Evolutionary conservation across 2,888 invertebrate species (phyloP), one percentile per base, ranked within the genome.

Genomic region (Polymixis flavicincta): DNA sequence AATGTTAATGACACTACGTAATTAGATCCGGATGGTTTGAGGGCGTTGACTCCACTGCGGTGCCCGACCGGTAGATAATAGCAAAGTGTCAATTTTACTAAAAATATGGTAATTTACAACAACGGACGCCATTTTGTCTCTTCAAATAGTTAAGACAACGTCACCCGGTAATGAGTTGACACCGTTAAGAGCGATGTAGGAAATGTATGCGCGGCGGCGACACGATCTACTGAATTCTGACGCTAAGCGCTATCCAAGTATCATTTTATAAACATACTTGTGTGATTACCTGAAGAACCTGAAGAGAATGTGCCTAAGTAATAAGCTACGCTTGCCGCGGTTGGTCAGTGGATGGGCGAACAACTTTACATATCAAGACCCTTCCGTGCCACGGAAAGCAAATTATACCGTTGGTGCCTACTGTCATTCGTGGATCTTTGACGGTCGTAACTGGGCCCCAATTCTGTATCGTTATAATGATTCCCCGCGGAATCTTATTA

Each of bases 11-110:
- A 96, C 96, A 94, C 94, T 91, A 92, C 92, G 94, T 96, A 96
- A 96, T 96, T 96, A 96, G 96, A 96, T 96, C 94, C 96, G 96
- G 96, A 96, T 96, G 96, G 95, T 95, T 95, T 91, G 93, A 92
- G 96, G 94, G 89, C 96, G 93, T 92, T 95, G 96, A 95, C 95
- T 94, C 86, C 71, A 84, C 90, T 92, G 92, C 92, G 92, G 93
- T 93, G 94, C 94, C 93, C 95, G 93, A 93, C 93, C 92, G 93
- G 93, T 93, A 91, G 90, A 92, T 93, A 94, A 94, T 95, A 90
- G 92, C 88, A 89, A 94, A 95, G 94, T 96, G 96, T 95, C 94
- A 95, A 94, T 94, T 95, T 95, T 93, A 94, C 93, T 94, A 92
- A 94, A 95, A 95, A 95, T 94, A 95, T 95, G 94, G 93, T 95